Evolutionary conservation across 2,888 invertebrate genomes (phyloP), one percentile per base, ranked within the genome.

Genomic region (Cryptosula pallasiana): DNA sequence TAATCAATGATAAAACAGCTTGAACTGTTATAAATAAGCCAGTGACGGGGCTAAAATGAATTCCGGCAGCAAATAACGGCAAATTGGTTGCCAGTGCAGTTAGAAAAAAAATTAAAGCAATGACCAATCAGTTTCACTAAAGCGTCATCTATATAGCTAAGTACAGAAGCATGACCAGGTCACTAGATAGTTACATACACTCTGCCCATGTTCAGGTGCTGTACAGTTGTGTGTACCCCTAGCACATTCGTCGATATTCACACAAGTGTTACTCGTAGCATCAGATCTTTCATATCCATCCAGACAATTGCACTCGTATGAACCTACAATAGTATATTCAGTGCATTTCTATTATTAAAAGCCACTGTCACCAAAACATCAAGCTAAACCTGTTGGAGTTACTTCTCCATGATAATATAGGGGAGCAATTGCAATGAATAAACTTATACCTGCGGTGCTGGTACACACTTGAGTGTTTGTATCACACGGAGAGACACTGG

Each of bases 301-400:
- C 32, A 25, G 5, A 63, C 63, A 63, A 13, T 27, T 63, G 63
- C 63, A 63, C n/a, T 63, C 9, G 27, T 63, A 63, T 32, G 63
- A 63, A 32, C 63, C 63, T 63, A 32, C 13, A 63, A 55, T 55
- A 55, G 55, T 23, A 55, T 23, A 20, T 13, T 63, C 20, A 57
- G 25, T 23, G n/a, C 13, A 57, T 13, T 5, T 23, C 5, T n/a
- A 25, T 23, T 23, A 57, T 57, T 57, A n/a, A n/a, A n/a, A n/a
- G n/a, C n/a, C n/a, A n/a, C n/a, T n/a, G n/a, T n/a, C n/a, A n/a
- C n/a, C n/a, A n/a, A n/a, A n/a, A n/a, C n/a, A n/a, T n/a, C n/a
- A n/a, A n/a, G n/a, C n/a, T n/a, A n/a, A n/a, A n/a, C n/a, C n/a
- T n/a, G n/a, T n/a, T n/a, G n/a, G n/a, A n/a, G n/a, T n/a, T n/a